phyloP scores from a whole-genome alignment of 2,797 vertebrate genomes.

The Emys orbicularis region DNA sequence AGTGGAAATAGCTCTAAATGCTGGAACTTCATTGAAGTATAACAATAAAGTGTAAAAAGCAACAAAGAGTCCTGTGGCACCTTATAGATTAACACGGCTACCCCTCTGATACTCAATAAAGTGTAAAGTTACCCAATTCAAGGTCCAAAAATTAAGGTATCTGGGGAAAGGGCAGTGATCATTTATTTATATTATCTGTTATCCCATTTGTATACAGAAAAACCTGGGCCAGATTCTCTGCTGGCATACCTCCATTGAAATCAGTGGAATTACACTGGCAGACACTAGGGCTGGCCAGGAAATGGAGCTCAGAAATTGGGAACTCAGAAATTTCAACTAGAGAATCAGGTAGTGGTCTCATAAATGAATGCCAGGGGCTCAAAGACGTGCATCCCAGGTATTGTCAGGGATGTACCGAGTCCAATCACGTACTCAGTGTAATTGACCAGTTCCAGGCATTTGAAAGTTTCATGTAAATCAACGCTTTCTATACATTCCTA shows the following conservation, averaged over 20 bases:
- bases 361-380: neutral
- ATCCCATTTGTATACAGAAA: neutral
- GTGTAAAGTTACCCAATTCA: neutral
- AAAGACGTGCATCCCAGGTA: neutral
- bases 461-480: neutral
- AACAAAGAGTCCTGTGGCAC: no score
- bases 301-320: neutral
- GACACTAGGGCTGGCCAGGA: neutral
- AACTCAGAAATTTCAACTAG: neutral
- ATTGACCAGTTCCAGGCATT: neutral
- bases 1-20: neutral
- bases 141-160: neutral
- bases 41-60: neutral
- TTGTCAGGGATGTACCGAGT: neutral
- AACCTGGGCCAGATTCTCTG: neutral
- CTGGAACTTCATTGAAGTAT: neutral
- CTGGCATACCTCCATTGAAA: neutral
- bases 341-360: neutral
- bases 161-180: neutral
- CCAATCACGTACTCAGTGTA: neutral
- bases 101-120: neutral
- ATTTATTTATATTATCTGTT: neutral
- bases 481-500: neutral
- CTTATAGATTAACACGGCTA: no score
- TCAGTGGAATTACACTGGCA: neutral